These are phyloP conservation scores for Toxotes lorentzi DNA, from an alignment of 2,797 vertebrate genomes.

Conservation along the genomic window DNA sequence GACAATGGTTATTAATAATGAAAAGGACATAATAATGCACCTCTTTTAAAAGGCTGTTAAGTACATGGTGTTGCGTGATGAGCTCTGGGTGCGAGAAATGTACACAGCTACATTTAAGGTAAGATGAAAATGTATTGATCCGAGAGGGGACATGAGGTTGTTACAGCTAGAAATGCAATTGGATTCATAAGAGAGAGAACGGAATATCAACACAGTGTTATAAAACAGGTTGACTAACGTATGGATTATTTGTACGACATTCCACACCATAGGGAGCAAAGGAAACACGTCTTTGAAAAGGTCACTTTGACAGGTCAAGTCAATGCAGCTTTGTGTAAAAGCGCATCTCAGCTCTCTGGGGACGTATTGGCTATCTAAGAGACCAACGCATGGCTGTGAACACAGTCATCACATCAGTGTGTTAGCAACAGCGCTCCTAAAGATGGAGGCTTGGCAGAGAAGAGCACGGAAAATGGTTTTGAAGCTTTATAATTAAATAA, in stretches of 20 bases:
- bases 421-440: constrained; percentile 11
- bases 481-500: constrained; percentile 46
- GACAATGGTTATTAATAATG: constrained; percentile 62
- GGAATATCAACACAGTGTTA: background rate
- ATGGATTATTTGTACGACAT: constrained; percentile 23
- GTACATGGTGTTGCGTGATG: constrained; percentile 6
- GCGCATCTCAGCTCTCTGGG: constrained; percentile 52
- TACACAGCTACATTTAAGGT: background rate
- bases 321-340: constrained; percentile 51
- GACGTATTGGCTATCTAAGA: constrained; percentile 32
- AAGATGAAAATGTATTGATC: constrained; percentile 1
- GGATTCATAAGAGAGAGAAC: background rate
- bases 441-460: constrained; percentile 28
- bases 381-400: constrained; percentile 27
- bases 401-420: constrained; percentile 37
- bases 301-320: constrained; percentile 57
- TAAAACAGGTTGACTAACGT: background rate
- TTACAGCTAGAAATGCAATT: background rate
- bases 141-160: background rate
- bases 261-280: background rate
- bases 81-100: background rate
- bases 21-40: constrained; percentile 41
- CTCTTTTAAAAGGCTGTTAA: constrained; percentile 26
- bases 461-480: constrained; percentile 17
- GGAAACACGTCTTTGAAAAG: constrained; percentile 43